Evolutionary conservation across 2,888 invertebrate genomes (phyloP), one percentile per base, ranked within the genome.

Genomic region (Melieria crassipennis): DNA sequence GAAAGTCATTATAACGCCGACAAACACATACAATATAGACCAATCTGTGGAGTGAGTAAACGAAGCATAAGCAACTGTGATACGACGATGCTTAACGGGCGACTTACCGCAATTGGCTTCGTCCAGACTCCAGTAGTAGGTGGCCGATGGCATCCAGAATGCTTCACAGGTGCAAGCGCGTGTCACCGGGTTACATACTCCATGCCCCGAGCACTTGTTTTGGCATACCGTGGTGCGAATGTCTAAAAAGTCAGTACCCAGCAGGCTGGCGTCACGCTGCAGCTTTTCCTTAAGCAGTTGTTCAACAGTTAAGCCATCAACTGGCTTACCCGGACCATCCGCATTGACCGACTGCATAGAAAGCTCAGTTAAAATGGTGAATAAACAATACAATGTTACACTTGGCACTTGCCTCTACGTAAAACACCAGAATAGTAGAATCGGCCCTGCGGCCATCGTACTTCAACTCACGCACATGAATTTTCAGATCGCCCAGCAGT

Each of bases 61-160:
- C 62, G 5, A 67, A 61, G 63, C 52, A 62, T 13, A 50, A 5
- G 42, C 11, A 65, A 7, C 9, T 30, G 30, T 3, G 30, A 30
- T 30, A 30, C 3, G 30, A 30, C 30, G 2, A 3, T 30, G 30
- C 30, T 30, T 2, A 30, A 30, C 3, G 30, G 30, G 30, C 30
- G 45, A 81, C 86, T 79, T 85, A 95, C 95, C 94, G 85, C 95
- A 96, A 87, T 95, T 95, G 82, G 93, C 92, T 71, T 92, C 90
- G 82, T 90, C 89, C 46, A 90, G 89, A 74, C 91, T 89, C 83
- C 91, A 89, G 72, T 90, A 89, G 64, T 90, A 89, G 75, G 93
- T 88, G 50, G 93, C 88, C 84, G 95, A 94, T 87, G 95, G 93
- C 96, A 97, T 97, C 98, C 98, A 98, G 89, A 97, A 97, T 30